Percentiles rank a stretch among this genome's conserved stretches.
Conservation (phyloP, 2,113 vertebrate species). For the Dendropsophus ebraccatus region DNA sequence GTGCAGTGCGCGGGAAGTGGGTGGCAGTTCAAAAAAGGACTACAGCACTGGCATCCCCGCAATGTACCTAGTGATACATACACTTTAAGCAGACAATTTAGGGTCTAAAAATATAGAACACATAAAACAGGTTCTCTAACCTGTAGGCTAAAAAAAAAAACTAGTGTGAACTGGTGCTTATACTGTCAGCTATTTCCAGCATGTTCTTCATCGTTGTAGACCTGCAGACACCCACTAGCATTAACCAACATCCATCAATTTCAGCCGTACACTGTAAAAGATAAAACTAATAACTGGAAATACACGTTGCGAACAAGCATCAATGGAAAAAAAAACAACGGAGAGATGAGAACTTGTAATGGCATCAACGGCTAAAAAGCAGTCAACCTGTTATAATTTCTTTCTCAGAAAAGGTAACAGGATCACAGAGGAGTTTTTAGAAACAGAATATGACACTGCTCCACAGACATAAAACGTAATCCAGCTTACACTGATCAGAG, state of each 20-base stretch:
- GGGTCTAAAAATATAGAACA: too few relatives aligned
- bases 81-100: too few relatives aligned
- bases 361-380: not conserved
- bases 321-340: not conserved
- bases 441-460: constrained; percentile 1
- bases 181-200: too few relatives aligned
- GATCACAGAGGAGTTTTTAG: constrained; percentile 9
- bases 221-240: not conserved
- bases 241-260: not conserved
- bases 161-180: too few relatives aligned
- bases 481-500: constrained; percentile 1
- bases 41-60: too few relatives aligned
- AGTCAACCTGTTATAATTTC: not conserved
- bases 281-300: not conserved
- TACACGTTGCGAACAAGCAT: not conserved
- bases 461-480: not conserved
- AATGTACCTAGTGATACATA: too few relatives aligned
- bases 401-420: constrained; percentile 13
- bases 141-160: too few relatives aligned
- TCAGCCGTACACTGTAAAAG: not conserved
- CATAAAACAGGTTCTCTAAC: too few relatives aligned
- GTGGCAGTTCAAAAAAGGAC: too few relatives aligned
- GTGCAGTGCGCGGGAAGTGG: too few relatives aligned
- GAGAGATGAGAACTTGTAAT: not conserved
- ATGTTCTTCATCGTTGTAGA: not conserved